Base-by-base conservation (phyloP, 1,140 invertebrate genomes). In the Zaprionus gabonicus region DNA sequence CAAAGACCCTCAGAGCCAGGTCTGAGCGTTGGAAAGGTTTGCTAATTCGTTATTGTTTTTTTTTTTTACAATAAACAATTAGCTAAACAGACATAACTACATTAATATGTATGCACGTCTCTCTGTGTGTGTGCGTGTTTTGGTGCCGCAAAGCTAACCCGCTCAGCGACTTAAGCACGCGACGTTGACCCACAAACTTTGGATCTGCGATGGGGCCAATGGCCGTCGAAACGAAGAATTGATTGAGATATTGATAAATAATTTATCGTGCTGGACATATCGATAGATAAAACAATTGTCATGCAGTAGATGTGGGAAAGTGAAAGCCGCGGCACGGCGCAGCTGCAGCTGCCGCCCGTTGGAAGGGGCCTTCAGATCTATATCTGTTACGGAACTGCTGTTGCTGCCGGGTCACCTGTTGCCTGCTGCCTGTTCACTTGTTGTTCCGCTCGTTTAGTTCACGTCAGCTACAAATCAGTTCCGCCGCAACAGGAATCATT, bases 121-220 rank as follows among this genome's bases (percentile, higher is more conserved):
- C 20, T 62, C 38, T 64, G 17, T 56, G 15, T 62, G 38, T n/a
- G 27, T 34, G 28, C 41, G 77, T 81, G 49, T 71, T 73, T 71
- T 76, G 13, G 59, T 25, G n/a, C 31, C 46, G 46, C 25, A 20
- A 12, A 75, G 23, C 23, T 23, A 23, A 23, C 57, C 65, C 62
- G 66, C 36, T 51, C n/a, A 38, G 63, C 49, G 10, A 73, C 34
- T 59, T 65, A 13, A 51, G 12, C 73, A 71, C 68, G 68, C 75
- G 64, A 65, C 46, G 38, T 28, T 88, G 84, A 90, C 84, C 85
- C 76, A 84, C 78, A 88, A 81, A 83, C n/a, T 34, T 68, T 36
- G 53, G 49, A 34, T 31, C 55, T 31, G 25, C 15, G 68, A n/a
- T 41, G 13, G 28, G 44, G 55, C 64, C 38, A 77, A 64, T 66